Evolutionary conservation across 1,140 invertebrate species (phyloP).

Genomic region (Eciton burchellii): DNA sequence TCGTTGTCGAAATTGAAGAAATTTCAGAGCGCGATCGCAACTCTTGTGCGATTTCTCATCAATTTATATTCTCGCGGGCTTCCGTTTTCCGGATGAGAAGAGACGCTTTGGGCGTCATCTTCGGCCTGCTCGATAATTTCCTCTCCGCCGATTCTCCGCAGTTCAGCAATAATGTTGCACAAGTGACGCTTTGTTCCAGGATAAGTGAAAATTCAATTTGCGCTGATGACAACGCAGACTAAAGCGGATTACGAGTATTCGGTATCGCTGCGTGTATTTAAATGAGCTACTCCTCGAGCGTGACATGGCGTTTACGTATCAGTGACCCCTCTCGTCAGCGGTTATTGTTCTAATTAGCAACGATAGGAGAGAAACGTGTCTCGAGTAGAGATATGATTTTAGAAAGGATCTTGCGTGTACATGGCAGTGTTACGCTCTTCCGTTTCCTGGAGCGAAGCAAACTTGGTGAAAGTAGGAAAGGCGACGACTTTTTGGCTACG

Average conservation of each 20-base stretch:
- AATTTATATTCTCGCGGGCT: no score
- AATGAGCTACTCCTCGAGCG: constrained; percentile 31
- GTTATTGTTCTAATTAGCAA: constrained; percentile 32
- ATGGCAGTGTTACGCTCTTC: background rate
- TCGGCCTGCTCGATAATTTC: no score
- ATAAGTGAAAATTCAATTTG: constrained; percentile 43
- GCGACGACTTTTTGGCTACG: background rate
- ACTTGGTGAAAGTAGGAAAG: background rate
- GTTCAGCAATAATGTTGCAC: no score
- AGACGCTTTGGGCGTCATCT: no score
- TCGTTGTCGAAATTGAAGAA: no score
- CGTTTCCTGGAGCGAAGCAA: background rate
- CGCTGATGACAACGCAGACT: background rate
- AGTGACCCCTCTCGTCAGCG: constrained; percentile 21
- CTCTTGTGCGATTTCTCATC: no score
- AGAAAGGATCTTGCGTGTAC: background rate
- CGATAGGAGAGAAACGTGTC: constrained; percentile 25
- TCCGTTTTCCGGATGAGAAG: no score
- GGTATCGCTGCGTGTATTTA: constrained; percentile 30
- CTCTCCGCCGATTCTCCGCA: no score
- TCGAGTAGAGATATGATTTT: constrained; percentile 44
- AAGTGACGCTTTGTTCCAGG: constrained; percentile 14
- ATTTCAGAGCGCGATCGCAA: no score
- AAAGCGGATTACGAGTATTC: background rate
- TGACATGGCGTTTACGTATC: constrained; percentile 40